Conservation (phyloP, 1,140 invertebrate species). For the Pectinophora gossypiella region DNA sequence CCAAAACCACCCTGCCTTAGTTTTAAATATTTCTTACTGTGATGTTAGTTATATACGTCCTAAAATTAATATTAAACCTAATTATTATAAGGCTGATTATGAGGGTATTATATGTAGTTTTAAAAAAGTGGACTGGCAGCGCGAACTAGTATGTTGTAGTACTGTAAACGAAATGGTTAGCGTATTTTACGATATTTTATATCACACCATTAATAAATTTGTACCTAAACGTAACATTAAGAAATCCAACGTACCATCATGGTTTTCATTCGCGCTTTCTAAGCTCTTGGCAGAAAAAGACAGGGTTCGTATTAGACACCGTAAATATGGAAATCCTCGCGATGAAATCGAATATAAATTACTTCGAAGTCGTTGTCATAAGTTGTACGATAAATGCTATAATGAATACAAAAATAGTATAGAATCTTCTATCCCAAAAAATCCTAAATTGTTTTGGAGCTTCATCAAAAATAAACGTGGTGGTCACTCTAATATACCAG, state of each 20-base stretch:
- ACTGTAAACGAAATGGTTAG: not conserved
- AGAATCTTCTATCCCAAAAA: not conserved
- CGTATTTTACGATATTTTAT: not conserved
- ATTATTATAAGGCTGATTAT: no score
- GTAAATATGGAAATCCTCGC: constrained; percentile 1
- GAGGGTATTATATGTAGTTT: not conserved
- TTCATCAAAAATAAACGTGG: no score
- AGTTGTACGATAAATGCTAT: not conserved
- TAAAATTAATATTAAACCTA: no score
- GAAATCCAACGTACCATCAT: not conserved
- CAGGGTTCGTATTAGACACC: not conserved
- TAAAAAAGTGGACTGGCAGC: not conserved
- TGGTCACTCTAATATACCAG: no score
- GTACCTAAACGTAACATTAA: no score
- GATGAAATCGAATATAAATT: constrained; percentile 4
- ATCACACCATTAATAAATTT: no score
- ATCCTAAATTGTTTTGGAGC: constrained; percentile 7
- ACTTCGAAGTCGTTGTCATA: not conserved
- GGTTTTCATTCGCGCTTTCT: not conserved
- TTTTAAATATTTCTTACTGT: no score
- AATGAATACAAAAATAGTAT: no score
- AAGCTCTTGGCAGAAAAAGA: constrained; percentile 1
- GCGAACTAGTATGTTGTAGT: not conserved
- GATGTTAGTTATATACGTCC: no score
- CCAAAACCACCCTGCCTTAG: no score